Percentiles rank a stretch among this genome's conserved stretches.
These are phyloP conservation scores for Pangasius mekongensis DNA, from an alignment of 2,797 vertebrate species.

Conservation along the genomic window DNA sequence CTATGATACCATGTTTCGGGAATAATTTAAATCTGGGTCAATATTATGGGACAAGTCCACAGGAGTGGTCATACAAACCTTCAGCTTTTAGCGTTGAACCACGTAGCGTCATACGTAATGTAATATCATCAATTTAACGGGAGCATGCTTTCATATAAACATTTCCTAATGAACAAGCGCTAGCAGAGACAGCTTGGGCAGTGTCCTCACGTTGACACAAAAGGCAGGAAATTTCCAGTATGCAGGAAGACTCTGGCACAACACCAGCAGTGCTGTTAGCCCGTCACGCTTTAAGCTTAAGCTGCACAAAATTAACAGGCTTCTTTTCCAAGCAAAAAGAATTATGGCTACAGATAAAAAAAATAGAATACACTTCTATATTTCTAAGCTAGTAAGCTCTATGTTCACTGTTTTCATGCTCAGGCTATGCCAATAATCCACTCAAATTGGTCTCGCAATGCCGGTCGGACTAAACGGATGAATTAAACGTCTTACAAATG, in stretches of 20 bases:
- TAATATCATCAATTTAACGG: too few relatives aligned
- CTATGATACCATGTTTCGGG: neutral
- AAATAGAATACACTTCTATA: neutral
- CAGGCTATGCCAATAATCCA: neutral
- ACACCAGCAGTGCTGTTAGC: neutral
- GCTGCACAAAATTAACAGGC: neutral
- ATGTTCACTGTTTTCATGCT: neutral
- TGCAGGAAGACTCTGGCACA: neutral
- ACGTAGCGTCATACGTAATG: neutral
- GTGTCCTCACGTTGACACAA: neutral
- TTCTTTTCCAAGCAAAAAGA: neutral
- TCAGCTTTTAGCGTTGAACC: neutral
- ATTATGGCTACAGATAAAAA: neutral
- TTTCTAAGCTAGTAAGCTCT: neutral
- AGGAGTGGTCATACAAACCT: neutral
- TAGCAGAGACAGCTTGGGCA: neutral
- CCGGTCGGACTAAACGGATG: neutral
- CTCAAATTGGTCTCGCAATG: neutral
- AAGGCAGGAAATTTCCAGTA: neutral
- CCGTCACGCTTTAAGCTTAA: slow-evolving; percentile 9
- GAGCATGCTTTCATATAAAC: neutral
- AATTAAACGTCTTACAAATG: neutral
- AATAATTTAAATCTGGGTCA: neutral
- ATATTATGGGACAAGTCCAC: neutral
- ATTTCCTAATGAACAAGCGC: neutral